phyloP scores from a whole-genome alignment of 2,888 invertebrate genomes.

The Blastobasis lacticolella region DNA sequence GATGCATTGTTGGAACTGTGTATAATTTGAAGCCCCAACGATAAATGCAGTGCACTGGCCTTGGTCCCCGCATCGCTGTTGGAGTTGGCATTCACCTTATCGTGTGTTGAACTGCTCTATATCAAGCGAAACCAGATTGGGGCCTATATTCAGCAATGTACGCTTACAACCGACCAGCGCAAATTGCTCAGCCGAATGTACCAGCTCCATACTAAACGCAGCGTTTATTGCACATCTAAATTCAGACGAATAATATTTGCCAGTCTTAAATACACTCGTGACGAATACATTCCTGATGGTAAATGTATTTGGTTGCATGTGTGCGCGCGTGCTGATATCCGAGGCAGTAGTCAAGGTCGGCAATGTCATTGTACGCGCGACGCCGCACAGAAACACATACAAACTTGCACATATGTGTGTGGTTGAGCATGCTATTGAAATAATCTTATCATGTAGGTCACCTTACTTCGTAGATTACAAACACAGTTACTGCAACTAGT shows the following conservation, averaged over 20 bases:
- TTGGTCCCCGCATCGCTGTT: slow-evolving; percentile 49
- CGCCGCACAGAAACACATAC: slow-evolving; percentile 49
- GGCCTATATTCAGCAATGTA: slow-evolving; percentile 28
- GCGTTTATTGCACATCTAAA: slow-evolving; percentile 23
- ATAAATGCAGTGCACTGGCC: slow-evolving; percentile 49
- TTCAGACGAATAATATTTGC: slow-evolving; percentile 39
- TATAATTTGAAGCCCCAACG: slow-evolving; percentile 17
- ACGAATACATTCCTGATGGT: slow-evolving; percentile 47
- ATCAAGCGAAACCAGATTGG: slow-evolving; percentile 33
- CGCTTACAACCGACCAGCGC: slow-evolving; percentile 16
- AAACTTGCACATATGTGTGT: slow-evolving; percentile 32
- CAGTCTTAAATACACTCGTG: slow-evolving; percentile 45
- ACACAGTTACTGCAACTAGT: slow-evolving; percentile 32
- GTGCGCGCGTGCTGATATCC: slow-evolving; percentile 40
- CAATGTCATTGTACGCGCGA: slow-evolving; percentile 70
- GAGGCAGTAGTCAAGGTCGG: slow-evolving; percentile 70
- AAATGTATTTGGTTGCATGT: slow-evolving; percentile 8
- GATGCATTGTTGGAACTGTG: too few relatives aligned
- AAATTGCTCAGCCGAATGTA: slow-evolving; percentile 17
- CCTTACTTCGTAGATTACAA: slow-evolving; percentile 68
- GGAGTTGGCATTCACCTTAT: slow-evolving; percentile 58
- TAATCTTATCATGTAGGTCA: slow-evolving; percentile 74
- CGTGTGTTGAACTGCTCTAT: slow-evolving; percentile 68
- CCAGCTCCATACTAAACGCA: slow-evolving; percentile 4
- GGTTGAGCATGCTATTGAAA: slow-evolving; percentile 54